A percentile compares a stretch with the other conserved stretches of the same genome.
Conservation (phyloP, 1,140 invertebrate species). For the Lucilia sericata region DNA sequence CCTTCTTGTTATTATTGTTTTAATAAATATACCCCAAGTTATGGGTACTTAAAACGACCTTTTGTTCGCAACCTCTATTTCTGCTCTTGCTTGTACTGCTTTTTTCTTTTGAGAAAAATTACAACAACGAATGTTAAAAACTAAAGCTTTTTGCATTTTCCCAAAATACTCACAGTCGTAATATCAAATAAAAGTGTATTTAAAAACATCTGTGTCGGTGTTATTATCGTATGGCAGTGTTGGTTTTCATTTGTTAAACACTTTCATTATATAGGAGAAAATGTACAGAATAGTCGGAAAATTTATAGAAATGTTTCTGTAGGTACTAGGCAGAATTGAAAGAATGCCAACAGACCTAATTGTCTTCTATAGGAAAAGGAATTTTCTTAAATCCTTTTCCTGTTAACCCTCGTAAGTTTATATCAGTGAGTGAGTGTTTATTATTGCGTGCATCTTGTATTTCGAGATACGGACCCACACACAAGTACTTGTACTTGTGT, state of each 20-base stretch:
- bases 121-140: too few relatives aligned
- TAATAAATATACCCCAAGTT: constrained; percentile 1
- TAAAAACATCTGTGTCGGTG: not conserved
- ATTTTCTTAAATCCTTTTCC: too few relatives aligned
- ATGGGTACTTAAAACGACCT: not conserved
- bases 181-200: not conserved
- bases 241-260: constrained; percentile 1
- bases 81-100: not conserved
- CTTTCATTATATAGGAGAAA: not conserved
- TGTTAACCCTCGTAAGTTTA: too few relatives aligned
- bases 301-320: too few relatives aligned
- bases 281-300: too few relatives aligned
- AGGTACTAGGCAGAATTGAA: too few relatives aligned
- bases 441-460: too few relatives aligned
- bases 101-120: not conserved
- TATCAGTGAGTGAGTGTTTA: too few relatives aligned
- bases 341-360: too few relatives aligned
- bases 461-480: not conserved
- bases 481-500: not conserved
- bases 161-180: not conserved
- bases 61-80: not conserved
- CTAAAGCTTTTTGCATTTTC: too few relatives aligned
- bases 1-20: not conserved
- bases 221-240: not conserved
- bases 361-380: too few relatives aligned